Evolutionary conservation across 1,140 invertebrate genomes (phyloP).

Genomic region (Acromyrmex echinatior): DNA sequence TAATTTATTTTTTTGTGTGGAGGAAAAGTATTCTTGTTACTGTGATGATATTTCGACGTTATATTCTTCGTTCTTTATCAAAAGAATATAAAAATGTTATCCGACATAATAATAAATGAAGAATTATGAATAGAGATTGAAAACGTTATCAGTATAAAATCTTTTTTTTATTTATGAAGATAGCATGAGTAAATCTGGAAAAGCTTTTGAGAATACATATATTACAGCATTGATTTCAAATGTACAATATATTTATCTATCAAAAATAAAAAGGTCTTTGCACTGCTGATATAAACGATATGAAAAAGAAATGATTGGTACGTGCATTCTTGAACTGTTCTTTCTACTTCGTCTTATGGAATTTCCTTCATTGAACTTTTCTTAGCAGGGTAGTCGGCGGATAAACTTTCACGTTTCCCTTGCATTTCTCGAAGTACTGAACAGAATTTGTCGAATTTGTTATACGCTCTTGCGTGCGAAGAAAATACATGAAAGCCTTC

Average conservation of each 20-base stretch:
- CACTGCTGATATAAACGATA: background rate
- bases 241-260: background rate
- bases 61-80: background rate
- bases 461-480: background rate
- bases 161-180: background rate
- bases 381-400: background rate
- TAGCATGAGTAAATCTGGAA: background rate
- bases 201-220: background rate
- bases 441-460: constrained; percentile 40
- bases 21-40: background rate
- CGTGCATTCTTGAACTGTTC: background rate
- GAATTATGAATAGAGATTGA: background rate
- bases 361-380: constrained; percentile 26
- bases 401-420: constrained; percentile 38
- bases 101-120: background rate
- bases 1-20: no score
- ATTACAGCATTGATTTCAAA: background rate
- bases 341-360: background rate
- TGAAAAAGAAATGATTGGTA: constrained; percentile 3
- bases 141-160: background rate
- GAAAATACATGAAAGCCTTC: background rate
- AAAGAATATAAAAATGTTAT: background rate
- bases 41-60: background rate
- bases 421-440: constrained; percentile 3
- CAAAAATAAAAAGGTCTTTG: background rate